phyloP scores from a whole-genome alignment of 1,140 invertebrate species.

The Drosophila simulans region DNA sequence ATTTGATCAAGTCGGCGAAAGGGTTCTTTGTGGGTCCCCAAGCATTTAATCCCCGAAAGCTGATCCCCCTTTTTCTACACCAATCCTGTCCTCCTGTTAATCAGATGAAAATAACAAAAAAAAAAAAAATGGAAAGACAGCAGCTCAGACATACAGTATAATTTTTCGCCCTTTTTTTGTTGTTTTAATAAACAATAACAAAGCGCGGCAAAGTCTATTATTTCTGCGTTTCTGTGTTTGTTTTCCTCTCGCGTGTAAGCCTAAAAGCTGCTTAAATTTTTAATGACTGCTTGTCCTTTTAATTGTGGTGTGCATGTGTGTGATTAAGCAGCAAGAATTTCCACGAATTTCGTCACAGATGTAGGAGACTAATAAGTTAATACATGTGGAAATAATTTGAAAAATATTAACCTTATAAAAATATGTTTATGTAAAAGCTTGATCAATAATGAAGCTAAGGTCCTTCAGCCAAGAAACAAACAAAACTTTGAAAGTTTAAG shows the following conservation, averaged over 20 bases:
- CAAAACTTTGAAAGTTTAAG: not conserved
- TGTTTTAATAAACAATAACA: slow-evolving; percentile 30
- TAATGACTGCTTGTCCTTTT: slow-evolving; percentile 81
- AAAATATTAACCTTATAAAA: not conserved
- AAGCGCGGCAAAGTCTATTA: slow-evolving; percentile 38
- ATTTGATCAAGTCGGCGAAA: slow-evolving; percentile 68
- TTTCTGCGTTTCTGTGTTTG: slow-evolving; percentile 31
- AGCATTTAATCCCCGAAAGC: slow-evolving; percentile 28
- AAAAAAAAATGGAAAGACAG: slow-evolving; percentile 7
- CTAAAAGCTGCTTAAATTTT: slow-evolving; percentile 82
- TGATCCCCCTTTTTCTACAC: not conserved
- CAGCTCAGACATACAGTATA: slow-evolving; percentile 32
- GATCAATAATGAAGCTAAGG: no score
- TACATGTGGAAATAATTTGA: not conserved
- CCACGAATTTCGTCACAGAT: not conserved
- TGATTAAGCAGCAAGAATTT: slow-evolving; percentile 44
- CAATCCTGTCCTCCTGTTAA: slow-evolving; percentile 51
- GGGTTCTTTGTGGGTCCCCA: not conserved
- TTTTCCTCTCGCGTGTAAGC: slow-evolving; percentile 63
- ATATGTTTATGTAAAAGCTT: no score
- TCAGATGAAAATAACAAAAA: slow-evolving; percentile 47
- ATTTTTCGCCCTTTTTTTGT: slow-evolving; percentile 33
- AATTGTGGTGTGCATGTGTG: slow-evolving; percentile 60
- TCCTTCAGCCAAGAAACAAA: not conserved
- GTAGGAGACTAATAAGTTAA: no score